Conservation (phyloP, 30 jellyfish, hydroid and myxozoan species). For the Hydra vulgaris region DNA sequence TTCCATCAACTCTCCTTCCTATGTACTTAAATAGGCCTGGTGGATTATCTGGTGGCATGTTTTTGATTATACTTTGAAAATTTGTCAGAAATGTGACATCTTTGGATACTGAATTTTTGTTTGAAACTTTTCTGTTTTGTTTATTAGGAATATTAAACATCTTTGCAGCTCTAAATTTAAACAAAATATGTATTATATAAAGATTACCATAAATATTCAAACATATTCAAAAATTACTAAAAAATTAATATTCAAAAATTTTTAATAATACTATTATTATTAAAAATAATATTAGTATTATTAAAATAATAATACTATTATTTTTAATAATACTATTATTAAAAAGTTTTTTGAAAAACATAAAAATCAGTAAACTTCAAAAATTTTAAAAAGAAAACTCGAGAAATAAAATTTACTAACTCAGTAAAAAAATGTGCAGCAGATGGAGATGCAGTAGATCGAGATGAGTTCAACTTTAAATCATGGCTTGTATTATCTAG, state of each 20-base stretch:
- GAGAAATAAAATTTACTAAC: conserved; percentile 26
- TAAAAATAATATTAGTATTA: background rate
- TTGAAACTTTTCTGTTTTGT: conserved; percentile 49
- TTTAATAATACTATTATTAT: background rate
- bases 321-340: no score
- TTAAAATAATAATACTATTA: no score
- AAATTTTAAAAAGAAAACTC: no score
- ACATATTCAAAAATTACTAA: no score
- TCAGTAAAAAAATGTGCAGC: conserved; percentile 81
- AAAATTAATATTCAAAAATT: no score
- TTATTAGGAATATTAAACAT: conserved; percentile 73
- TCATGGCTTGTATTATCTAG: background rate
- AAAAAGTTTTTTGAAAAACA: no score
- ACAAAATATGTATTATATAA: no score
- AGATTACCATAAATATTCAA: no score
- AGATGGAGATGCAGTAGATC: conserved; percentile 34
- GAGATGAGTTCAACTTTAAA: conserved; percentile 13
- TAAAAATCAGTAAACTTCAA: no score
- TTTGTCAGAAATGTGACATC: conserved; percentile 66
- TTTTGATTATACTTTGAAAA: conserved; percentile 41
- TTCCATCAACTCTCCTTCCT: conserved; percentile 97
- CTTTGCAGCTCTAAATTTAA: conserved; percentile 79
- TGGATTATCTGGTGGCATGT: conserved; percentile 79
- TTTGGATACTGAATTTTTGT: conserved; percentile 29
- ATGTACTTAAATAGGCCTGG: conserved; percentile 86